Base-by-base conservation (phyloP, 2,797 vertebrate species). In the Heterohyrax brucei region DNA sequence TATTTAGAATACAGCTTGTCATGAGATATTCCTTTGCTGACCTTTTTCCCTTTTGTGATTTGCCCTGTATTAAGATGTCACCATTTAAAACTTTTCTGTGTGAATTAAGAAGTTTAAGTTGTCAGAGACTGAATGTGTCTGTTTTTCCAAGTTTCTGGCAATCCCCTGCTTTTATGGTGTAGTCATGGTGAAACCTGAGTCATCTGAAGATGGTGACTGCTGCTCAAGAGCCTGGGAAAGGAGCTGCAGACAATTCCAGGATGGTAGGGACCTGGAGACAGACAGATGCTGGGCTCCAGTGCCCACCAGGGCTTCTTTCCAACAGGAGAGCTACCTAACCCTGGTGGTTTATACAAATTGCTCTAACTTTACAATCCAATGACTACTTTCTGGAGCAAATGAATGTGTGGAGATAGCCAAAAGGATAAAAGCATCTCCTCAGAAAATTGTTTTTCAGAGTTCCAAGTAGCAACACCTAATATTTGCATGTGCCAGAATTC, bases 151-250 rank as follows among this genome's bases (percentile, higher is more conserved):
- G 87, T 93, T 91, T 87, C 56, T 79, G 96, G 95, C 78, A 81
- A 81, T 72, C 93, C 59, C 48, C 30, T 78, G 94, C 81, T 93
- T 96, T 89, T 95, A 76, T 96, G 89, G 94, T 59, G 97, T 97
- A 96, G 97, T 85, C 97, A 97, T 96, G 96, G 94, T 93, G 96
- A 97, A 94, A 83, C 33, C 88, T 96, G 94, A 97, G 93, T 97
- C 97, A 97, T 97, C 64, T 77, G 87, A 93, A 84, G 80, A 68
- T 66, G 80, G 53, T 79, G 76, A 39, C 86, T 2, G 89, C 44
- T 85, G 97, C 94, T 94, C 91, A 91, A 68, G 64, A 75, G 61
- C 28, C 21, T 87, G 85, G 28, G 76, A 93, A 85, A 75, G 84
- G 28, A 75, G 66, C 64, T 64, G 30, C 70, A 39, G 81, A 70